Base-by-base conservation (phyloP, 1,140 invertebrate species). In the Tribolium madens region DNA sequence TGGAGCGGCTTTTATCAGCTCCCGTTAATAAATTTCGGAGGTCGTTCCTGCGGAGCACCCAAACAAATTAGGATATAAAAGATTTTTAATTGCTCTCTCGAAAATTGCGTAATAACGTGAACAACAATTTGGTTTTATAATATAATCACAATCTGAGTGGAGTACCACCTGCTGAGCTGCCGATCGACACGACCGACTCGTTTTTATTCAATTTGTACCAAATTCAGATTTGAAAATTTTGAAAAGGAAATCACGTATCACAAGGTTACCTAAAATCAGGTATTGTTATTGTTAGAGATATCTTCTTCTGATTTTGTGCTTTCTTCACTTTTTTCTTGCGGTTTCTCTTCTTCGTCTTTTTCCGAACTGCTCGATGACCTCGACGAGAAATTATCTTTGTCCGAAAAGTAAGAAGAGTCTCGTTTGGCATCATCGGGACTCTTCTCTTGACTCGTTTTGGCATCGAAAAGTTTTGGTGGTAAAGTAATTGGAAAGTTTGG, bases 361-460 rank as follows among this genome's bases (percentile, higher is more conserved):
- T 88, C 85, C 50, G 87, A 89, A 5, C 76, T 81, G 57, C 87
- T 88, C 73, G 88, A 89, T 52, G 89, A 89, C 80, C 88, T 87
- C 31, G 88, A 89, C 46, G 88, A 89, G 42, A 87, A 85, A 71
- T 89, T 89, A 50, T 89, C 89, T 75, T 88, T 85, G 80, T 89
- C 89, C 75, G 88, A 89, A 78, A 89, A 89, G 80, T 89, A 89
- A 18, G 88, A 89, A 0, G 88, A 89, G 76, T 89, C 88, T 12
- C 87, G 86, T 10, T 88, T 85, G 12, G 52, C 77, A 36, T 84
- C 81, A 13, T 84, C 84, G 1, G 80, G 78, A 13, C 80, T 79
- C 71, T 88, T 89, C 36, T 89, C 87, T 21, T 87, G 87, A 33
- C 85, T 21, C 13, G 84, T 83, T 26, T 88, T 87, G 46, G 87